Percentiles rank a stretch among this genome's conserved stretches.
Conservation (phyloP, 2,797 vertebrate species). For the Pseudochaenichthys georgianus region DNA sequence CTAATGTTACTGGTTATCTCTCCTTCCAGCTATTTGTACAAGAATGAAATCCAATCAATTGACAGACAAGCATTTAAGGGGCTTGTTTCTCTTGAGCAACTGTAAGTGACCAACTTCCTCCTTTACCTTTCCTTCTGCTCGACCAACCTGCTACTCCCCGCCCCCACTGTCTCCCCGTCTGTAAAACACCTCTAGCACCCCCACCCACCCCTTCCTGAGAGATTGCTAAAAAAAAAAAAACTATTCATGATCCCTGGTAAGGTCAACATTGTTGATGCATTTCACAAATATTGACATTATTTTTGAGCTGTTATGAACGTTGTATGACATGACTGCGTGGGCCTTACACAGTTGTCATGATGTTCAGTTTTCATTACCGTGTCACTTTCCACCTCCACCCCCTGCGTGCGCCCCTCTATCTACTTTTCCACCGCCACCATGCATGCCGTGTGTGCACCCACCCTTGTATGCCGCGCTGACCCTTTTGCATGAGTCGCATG, state of each 20-base stretch:
- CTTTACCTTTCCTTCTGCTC: conserved; percentile 62
- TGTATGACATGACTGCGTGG: conserved; percentile 38
- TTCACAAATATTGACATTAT: conserved; percentile 5
- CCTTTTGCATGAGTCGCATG: conserved; percentile 87
- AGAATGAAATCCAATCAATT: conserved; percentile 99
- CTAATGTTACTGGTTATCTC: conserved; percentile 94
- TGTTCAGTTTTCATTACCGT: conserved; percentile 7
- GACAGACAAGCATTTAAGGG: conserved; percentile 99
- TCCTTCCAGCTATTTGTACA: conserved; percentile 99
- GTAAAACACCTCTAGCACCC: conserved; percentile 24
- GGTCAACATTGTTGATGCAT: conserved; percentile 41
- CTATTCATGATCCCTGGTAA: conserved; percentile 40
- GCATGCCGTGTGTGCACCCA: conserved; percentile 72
- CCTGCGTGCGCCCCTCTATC: conserved; percentile 17
- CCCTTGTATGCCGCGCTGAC: conserved; percentile 54
- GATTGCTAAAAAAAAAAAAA: conserved; percentile 14
- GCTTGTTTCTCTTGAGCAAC: conserved; percentile 99
- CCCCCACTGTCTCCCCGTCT: conserved; percentile 37
- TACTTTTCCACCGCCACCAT: conserved; percentile 47
- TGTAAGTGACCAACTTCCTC: conserved; percentile 93
- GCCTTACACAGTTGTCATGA: conserved; percentile 45
- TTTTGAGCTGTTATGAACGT: neutral
- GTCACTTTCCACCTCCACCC: conserved; percentile 13
- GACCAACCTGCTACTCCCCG: conserved; percentile 57
- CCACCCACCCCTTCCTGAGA: conserved; percentile 10